Percentiles rank a stretch among this genome's conserved stretches.
phyloP scores from a whole-genome alignment of 2,888 invertebrate species.

The Drepanosiphum platanoidis region DNA sequence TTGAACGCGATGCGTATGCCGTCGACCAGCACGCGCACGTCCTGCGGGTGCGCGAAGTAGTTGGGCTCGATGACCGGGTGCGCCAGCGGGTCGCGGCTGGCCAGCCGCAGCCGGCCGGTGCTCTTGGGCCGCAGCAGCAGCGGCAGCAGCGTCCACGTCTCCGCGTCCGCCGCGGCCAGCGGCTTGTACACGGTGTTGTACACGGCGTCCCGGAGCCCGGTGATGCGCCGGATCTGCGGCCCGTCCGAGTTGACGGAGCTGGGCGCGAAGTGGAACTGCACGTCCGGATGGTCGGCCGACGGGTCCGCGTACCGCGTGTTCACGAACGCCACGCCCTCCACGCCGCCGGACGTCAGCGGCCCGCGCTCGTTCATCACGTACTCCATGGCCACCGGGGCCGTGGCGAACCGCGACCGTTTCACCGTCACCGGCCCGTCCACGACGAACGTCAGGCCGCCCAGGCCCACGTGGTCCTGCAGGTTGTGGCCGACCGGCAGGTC shows the following conservation, averaged over 20 bases:
- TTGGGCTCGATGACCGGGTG: slow-evolving; percentile 91
- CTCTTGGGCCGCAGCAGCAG: slow-evolving; percentile 86
- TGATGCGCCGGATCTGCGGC: slow-evolving; percentile 80
- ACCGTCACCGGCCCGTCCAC: slow-evolving; percentile 84
- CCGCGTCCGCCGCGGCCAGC: slow-evolving; percentile 76
- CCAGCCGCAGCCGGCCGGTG: slow-evolving; percentile 85
- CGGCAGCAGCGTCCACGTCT: slow-evolving; percentile 87
- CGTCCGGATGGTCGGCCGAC: slow-evolving; percentile 81
- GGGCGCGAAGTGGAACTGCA: slow-evolving; percentile 88
- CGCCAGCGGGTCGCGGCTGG: slow-evolving; percentile 81
- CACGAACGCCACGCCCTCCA: slow-evolving; percentile 87
- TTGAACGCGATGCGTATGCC: slow-evolving; percentile 86
- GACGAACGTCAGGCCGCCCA: slow-evolving; percentile 85
- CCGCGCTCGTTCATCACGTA: slow-evolving; percentile 84
- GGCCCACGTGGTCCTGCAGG: slow-evolving; percentile 87
- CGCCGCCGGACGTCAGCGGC: slow-evolving; percentile 84
- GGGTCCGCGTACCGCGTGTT: slow-evolving; percentile 87
- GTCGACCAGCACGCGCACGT: slow-evolving; percentile 81
- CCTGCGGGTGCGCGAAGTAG: slow-evolving; percentile 87
- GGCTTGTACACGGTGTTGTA: slow-evolving; percentile 89
- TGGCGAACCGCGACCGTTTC: slow-evolving; percentile 81
- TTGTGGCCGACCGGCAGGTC: slow-evolving; percentile 80
- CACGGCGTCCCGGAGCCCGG: slow-evolving; percentile 80
- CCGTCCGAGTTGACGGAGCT: slow-evolving; percentile 86
- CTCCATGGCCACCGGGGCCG: slow-evolving; percentile 80